Conservation (phyloP, 2,888 invertebrate genomes). For the Dysmachus trigonus region DNA sequence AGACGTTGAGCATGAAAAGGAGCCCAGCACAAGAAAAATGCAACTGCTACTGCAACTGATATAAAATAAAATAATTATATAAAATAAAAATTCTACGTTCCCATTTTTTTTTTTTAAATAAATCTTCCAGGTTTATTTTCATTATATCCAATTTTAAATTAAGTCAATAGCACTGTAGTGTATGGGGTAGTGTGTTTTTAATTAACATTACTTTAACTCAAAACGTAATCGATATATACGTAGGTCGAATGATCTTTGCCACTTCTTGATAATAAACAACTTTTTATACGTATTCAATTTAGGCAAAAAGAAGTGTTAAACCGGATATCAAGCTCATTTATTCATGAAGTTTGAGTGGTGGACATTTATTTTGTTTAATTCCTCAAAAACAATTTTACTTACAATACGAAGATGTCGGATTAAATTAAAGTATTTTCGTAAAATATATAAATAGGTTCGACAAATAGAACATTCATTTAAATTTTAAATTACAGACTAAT, state of each 20-base stretch:
- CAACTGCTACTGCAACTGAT: conserved; percentile 85
- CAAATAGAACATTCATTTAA: not conserved
- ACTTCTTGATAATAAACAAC: not conserved
- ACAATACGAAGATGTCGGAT: not conserved
- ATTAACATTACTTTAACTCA: not conserved
- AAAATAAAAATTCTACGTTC: conserved; percentile 13
- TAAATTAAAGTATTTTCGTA: not conserved
- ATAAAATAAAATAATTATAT: too few relatives aligned
- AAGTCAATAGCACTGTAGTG: not conserved
- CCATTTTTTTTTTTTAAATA: not conserved
- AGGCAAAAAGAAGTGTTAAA: not conserved
- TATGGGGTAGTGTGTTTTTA: not conserved
- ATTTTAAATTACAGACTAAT: not conserved
- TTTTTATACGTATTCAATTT: not conserved
- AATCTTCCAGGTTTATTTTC: not conserved
- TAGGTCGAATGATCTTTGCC: not conserved
- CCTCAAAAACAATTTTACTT: not conserved
- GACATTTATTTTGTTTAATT: not conserved
- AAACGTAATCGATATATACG: not conserved
- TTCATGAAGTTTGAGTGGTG: not conserved
- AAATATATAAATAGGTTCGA: not conserved
- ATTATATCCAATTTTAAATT: not conserved
- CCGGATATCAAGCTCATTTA: not conserved
- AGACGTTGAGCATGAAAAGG: conserved; percentile 93
- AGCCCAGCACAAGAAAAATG: conserved; percentile 86